These are phyloP conservation scores for Mystacornis crossleyi DNA, from an alignment of 2,113 vertebrate species.

Conservation along the genomic window DNA sequence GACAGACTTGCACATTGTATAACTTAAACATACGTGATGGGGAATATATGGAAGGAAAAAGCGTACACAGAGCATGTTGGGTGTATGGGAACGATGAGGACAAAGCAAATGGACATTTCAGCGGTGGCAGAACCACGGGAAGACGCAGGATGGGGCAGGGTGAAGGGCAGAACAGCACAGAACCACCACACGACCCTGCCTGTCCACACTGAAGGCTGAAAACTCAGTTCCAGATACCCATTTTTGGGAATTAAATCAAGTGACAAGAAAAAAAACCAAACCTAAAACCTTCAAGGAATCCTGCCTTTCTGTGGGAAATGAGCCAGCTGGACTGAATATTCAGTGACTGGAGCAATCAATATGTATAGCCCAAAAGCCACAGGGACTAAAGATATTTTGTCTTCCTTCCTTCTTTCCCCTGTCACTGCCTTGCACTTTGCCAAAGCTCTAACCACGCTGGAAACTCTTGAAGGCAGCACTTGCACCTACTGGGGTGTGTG, in stretches of 20 bases:
- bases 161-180: neutral
- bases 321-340: neutral
- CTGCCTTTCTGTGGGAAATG: neutral
- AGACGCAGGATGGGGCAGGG: neutral
- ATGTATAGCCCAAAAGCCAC: neutral
- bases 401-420: neutral
- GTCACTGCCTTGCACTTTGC: neutral
- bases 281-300: neutral
- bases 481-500: accelerated
- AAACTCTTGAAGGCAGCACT: neutral
- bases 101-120: neutral
- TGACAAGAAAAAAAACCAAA: neutral
- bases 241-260: neutral
- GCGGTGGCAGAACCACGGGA: accelerated
- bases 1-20: slow-evolving; percentile 61
- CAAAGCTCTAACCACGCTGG: accelerated
- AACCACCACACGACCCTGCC: neutral
- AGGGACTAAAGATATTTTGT: neutral
- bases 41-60: neutral
- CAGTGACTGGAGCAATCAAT: neutral
- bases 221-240: neutral
- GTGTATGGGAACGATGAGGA: neutral
- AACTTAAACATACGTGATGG: slow-evolving; percentile 3
- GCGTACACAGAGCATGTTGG: neutral
- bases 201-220: neutral